Evolutionary conservation across 2,797 vertebrate genomes (phyloP).

Genomic region (Selene dorsalis): DNA sequence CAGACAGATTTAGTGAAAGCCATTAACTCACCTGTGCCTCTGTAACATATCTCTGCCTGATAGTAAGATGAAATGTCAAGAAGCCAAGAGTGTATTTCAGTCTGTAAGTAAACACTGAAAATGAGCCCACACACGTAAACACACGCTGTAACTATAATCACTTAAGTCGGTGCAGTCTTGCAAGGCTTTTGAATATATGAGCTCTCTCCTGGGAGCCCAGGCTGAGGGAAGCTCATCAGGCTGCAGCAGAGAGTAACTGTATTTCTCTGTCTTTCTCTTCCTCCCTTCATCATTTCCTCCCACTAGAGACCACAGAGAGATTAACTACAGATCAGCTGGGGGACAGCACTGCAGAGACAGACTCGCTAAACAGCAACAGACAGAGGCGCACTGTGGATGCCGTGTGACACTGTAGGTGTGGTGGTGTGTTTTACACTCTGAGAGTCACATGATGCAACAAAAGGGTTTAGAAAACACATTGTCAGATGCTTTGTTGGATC

Average conservation of each 20-base stretch:
- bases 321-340: conserved; percentile 73
- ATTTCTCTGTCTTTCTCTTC: conserved; percentile 59
- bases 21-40: conserved; percentile 38
- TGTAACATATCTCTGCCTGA: conserved; percentile 13
- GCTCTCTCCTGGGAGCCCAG: conserved; percentile 56
- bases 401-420: conserved; percentile 8
- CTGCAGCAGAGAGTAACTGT: conserved; percentile 64
- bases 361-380: conserved; percentile 59
- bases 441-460: neutral
- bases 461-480: neutral
- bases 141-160: conserved; percentile 59
- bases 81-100: conserved; percentile 47
- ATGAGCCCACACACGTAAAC: conserved; percentile 46
- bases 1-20: conserved; percentile 48
- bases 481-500: neutral
- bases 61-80: conserved; percentile 55
- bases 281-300: conserved; percentile 70
- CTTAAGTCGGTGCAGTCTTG: conserved; percentile 61
- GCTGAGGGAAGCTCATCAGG: conserved; percentile 60
- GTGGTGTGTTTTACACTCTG: neutral
- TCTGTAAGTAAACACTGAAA: conserved; percentile 56
- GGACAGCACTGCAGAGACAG: conserved; percentile 60
- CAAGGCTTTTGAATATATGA: conserved; percentile 67
- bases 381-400: conserved; percentile 24
- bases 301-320: conserved; percentile 67